Percentiles rank a stretch among this genome's conserved stretches.
Evolutionary conservation across 2,888 invertebrate genomes (phyloP).

Genomic region (Nephrotoma guestfalica): DNA sequence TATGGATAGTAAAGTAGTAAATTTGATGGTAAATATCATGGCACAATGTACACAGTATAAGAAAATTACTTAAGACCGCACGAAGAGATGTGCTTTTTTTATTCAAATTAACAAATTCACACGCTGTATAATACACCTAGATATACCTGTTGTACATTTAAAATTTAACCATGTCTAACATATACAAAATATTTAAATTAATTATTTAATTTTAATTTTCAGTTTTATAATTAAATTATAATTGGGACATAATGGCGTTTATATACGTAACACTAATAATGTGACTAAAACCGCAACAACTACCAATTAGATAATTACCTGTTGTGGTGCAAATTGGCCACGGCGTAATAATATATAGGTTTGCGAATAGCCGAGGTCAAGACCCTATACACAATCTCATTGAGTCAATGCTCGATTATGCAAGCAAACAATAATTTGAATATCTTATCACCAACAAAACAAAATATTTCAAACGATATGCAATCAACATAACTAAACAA

Average conservation of each 20-base stretch:
- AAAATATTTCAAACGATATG: background rate
- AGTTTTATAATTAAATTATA: background rate
- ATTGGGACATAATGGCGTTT: background rate
- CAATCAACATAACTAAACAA: background rate
- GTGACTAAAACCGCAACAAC: background rate
- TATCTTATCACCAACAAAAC: background rate
- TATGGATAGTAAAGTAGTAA: background rate
- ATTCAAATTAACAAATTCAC: background rate
- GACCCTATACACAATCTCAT: too few species aligned
- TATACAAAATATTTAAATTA: background rate
- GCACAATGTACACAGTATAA: background rate
- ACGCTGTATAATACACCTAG: background rate
- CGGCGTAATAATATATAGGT: background rate
- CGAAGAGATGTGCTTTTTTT: background rate
- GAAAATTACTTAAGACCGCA: background rate
- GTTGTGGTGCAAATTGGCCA: background rate
- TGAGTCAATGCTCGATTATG: too few species aligned
- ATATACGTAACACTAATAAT: background rate
- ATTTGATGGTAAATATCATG: background rate
- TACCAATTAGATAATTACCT: background rate
- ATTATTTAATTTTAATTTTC: background rate
- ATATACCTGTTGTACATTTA: background rate
- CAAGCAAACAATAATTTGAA: background rate
- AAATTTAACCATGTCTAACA: background rate
- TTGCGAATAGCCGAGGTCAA: too few species aligned